Evolutionary conservation across 1,140 invertebrate genomes (phyloP), one percentile per base, ranked within the genome.

Genomic region (Temnothorax nylanderi): DNA sequence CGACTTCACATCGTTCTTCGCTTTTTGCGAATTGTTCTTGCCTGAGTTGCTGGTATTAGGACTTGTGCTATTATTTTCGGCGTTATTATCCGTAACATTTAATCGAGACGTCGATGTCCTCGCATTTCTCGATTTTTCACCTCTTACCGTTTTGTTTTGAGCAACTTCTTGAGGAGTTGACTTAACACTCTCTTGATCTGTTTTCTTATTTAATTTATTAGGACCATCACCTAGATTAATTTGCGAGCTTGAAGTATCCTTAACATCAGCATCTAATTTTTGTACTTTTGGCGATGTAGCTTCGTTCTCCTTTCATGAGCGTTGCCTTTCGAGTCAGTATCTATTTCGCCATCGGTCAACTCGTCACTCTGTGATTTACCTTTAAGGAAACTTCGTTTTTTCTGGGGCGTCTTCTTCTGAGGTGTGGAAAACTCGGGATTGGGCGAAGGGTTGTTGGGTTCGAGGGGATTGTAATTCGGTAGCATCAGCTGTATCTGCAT

Each of bases 401-500:
- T 87, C 2, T 77, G 18, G 11, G 69, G 16, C 0, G 26, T 0
- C 4, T 62, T 85, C 1, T 86, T 91, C 75, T 62, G 93, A 62
- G 34, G 6, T 18, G 10, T 4, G 11, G 37, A 21, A 62, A 44
- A 21, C 86, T 72, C 6, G 16, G n/a, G 10, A 58, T 44, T 69
- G 10, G 11, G 4, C 34, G 60, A 37, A 54, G 11, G 56, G 3
- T 76, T 90, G n/a, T 77, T 82, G 6, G 86, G 67, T 3, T 60
- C 47, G 6, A 87, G 92, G 8, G 95, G 95, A 81, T 96, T 95
- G 82, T 96, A 96, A 77, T 94, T 95, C 0, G 97, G 97, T 87
- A 98, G 95, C 95, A 98, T 96, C 71, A 97, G 92, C 92, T 97
- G 96, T 62, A 98, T 95, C 91, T 98, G 97, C 90, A 96, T 96